Evolutionary conservation across 1,140 invertebrate genomes (phyloP).

Genomic region (Acromyrmex echinatior): DNA sequence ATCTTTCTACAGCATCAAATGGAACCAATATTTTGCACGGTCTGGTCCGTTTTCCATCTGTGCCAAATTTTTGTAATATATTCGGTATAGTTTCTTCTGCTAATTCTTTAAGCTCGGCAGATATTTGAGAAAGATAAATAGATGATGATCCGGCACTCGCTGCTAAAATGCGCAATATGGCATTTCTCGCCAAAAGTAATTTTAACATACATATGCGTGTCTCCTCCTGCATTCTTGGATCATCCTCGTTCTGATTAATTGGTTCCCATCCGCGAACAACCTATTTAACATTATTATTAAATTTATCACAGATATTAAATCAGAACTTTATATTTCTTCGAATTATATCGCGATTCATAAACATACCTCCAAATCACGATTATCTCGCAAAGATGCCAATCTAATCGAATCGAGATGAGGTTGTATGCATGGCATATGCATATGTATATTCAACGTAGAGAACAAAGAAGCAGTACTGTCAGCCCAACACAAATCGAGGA

Average conservation of each 20-base stretch:
- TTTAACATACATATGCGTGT: slow-evolving; percentile 82
- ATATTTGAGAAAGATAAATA: slow-evolving; percentile 75
- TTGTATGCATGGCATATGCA: slow-evolving; percentile 86
- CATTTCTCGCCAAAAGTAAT: slow-evolving; percentile 80
- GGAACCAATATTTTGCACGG: slow-evolving; percentile 83
- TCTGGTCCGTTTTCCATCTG: slow-evolving; percentile 71
- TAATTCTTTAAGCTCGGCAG: slow-evolving; percentile 78
- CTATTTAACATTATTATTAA: slow-evolving; percentile 68
- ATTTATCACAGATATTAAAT: slow-evolving; percentile 31
- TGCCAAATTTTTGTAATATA: slow-evolving; percentile 79
- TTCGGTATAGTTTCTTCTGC: slow-evolving; percentile 78
- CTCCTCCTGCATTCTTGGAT: slow-evolving; percentile 81
- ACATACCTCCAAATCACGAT: slow-evolving; percentile 87
- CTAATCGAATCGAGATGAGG: slow-evolving; percentile 87
- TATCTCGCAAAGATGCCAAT: slow-evolving; percentile 87
- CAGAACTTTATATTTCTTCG: neutral
- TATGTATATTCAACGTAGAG: slow-evolving; percentile 78
- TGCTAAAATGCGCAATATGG: slow-evolving; percentile 82
- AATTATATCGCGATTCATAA: neutral
- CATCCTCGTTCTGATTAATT: slow-evolving; percentile 70
- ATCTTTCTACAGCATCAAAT: slow-evolving; percentile 83
- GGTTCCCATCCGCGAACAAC: slow-evolving; percentile 85
- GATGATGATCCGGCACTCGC: slow-evolving; percentile 77
- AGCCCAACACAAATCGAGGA: slow-evolving; percentile 91
- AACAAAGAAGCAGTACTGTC: slow-evolving; percentile 79